Evolutionary conservation across 2,888 invertebrate genomes (phyloP).

Genomic region (Eupithecia exiguata): DNA sequence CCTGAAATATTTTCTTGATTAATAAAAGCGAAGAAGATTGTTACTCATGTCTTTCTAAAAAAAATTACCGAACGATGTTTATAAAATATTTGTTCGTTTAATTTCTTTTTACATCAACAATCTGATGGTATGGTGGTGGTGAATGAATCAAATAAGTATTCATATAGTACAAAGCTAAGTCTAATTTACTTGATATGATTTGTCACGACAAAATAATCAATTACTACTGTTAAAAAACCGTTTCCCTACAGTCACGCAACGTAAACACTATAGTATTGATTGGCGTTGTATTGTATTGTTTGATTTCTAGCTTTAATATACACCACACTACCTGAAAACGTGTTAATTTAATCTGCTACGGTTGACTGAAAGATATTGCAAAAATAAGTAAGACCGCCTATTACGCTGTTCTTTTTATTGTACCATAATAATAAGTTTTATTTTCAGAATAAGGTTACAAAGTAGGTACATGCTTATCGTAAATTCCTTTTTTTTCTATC

Average conservation of each 20-base stretch:
- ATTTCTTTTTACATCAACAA: no score
- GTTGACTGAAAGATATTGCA: background rate
- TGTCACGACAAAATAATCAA: background rate
- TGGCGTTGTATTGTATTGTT: background rate
- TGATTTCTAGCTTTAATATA: background rate
- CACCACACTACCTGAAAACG: no score
- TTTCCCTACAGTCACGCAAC: background rate
- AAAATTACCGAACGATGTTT: no score
- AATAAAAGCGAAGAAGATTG: background rate
- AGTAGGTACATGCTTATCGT: no score
- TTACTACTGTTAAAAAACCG: background rate
- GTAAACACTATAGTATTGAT: background rate
- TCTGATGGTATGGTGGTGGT: no score
- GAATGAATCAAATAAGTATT: no score
- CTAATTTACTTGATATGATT: background rate
- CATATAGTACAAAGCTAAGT: background rate
- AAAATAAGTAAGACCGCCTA: background rate
- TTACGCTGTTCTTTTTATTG: background rate
- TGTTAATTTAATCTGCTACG: background rate
- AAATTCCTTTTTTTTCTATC: no score
- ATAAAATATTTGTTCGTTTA: no score
- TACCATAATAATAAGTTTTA: no score
- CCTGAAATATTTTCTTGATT: background rate
- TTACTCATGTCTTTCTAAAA: no score
- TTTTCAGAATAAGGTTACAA: no score